These are phyloP conservation scores for Drosophila nikananu DNA, from an alignment of 1,140 invertebrate genomes.

Conservation along the genomic window DNA sequence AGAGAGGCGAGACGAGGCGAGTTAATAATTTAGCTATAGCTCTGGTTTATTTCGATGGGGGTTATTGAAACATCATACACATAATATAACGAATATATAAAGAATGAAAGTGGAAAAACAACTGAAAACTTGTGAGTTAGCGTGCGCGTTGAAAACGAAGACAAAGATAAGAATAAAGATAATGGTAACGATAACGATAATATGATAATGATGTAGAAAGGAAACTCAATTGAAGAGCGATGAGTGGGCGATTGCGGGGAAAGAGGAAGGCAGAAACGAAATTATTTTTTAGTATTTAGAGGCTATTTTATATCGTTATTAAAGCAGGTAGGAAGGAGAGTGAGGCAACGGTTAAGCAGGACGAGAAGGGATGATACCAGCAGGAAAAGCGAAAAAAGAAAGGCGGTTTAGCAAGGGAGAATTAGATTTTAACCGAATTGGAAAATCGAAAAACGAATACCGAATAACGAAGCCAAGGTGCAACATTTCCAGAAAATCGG, in stretches of 20 bases:
- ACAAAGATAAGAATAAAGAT: slow-evolving; percentile 51
- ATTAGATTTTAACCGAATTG: slow-evolving; percentile 5
- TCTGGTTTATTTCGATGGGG: slow-evolving; percentile 53
- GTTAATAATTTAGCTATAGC: slow-evolving; percentile 52
- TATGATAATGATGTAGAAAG: slow-evolving; percentile 37
- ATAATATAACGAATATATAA: slow-evolving; percentile 26
- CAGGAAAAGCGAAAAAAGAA: slow-evolving; percentile 21
- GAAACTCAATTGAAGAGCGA: slow-evolving; percentile 39
- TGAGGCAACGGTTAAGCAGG: slow-evolving; percentile 37
- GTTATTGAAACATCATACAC: slow-evolving; percentile 31
- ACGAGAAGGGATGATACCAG: slow-evolving; percentile 16
- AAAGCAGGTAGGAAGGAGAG: slow-evolving; percentile 37
- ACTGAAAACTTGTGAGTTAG: slow-evolving; percentile 64
- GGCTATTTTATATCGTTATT: slow-evolving; percentile 84
- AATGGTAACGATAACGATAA: slow-evolving; percentile 22
- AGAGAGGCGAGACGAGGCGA: slow-evolving; percentile 9
- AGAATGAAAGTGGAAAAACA: slow-evolving; percentile 1
- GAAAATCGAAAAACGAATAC: not conserved
- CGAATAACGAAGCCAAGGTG: not conserved
- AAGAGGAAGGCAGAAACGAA: slow-evolving; percentile 59
- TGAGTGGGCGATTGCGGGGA: slow-evolving; percentile 17
- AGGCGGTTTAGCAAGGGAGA: slow-evolving; percentile 18
- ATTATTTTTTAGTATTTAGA: slow-evolving; percentile 84
- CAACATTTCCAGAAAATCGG: slow-evolving; percentile 4
- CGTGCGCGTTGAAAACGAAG: slow-evolving; percentile 78